Conservation (phyloP, 2,113 vertebrate genomes). For the Ardeotis arabs region DNA sequence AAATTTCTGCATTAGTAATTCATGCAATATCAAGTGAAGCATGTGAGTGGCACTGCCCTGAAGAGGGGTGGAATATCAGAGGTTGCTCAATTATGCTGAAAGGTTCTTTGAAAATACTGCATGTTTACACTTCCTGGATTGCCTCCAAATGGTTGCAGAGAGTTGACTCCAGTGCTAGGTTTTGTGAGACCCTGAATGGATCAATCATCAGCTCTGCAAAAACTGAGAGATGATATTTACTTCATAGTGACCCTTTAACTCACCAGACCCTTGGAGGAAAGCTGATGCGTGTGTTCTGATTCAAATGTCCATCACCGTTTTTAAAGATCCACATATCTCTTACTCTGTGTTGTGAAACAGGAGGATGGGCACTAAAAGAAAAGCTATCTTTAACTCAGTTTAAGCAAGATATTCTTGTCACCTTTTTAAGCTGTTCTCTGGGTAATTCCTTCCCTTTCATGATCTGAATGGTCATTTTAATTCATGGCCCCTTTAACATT, state of each 20-base stretch:
- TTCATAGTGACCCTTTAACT: not conserved
- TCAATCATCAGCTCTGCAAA: not conserved
- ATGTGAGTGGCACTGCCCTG: not conserved
- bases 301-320: not conserved
- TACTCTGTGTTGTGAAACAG: not conserved
- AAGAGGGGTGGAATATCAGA: not conserved
- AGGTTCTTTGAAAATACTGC: not conserved
- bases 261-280: not conserved
- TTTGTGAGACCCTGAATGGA: not conserved
- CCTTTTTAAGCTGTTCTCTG: not conserved
- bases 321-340: not conserved
- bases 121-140: not conserved
- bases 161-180: not conserved
- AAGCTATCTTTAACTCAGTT: not conserved
- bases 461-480: conserved; percentile 10
- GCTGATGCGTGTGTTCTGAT: not conserved
- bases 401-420: not conserved
- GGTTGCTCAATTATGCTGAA: not conserved
- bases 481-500: not conserved
- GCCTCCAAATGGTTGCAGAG: not conserved
- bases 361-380: not conserved
- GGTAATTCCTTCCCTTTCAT: conserved; percentile 5
- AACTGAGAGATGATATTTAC: not conserved
- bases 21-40: not conserved
- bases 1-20: not conserved